Conservation (phyloP, 2,113 vertebrate genomes). For the Leptocoma aspasia region DNA sequence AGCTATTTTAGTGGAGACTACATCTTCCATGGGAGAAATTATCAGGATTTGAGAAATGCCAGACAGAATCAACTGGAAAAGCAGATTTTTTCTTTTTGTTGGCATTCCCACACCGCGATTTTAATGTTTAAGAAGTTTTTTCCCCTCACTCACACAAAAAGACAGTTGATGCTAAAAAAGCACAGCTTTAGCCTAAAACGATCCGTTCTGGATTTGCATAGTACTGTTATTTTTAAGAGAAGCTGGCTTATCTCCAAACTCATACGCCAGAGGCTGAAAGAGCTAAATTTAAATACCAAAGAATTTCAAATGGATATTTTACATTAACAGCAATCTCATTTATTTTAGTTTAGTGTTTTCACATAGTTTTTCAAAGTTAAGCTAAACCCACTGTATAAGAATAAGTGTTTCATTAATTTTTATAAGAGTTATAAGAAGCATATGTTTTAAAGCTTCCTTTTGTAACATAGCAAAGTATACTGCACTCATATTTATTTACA, state of each 20-base stretch:
- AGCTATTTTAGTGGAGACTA: not conserved
- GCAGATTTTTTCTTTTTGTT: not conserved
- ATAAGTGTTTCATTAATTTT: conserved; percentile 57
- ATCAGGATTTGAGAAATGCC: not conserved
- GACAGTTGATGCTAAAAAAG: not conserved
- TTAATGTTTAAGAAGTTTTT: not conserved
- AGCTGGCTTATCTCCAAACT: not conserved
- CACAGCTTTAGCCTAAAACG: not conserved
- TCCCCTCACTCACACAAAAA: not conserved
- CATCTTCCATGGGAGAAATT: not conserved
- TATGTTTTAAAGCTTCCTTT: conserved; percentile 13
- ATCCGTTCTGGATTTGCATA: not conserved
- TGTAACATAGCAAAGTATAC: not conserved
- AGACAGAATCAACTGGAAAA: not conserved
- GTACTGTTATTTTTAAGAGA: not conserved
- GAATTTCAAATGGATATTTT: conserved; percentile 6
- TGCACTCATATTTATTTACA: conserved; percentile 31
- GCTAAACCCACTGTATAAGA: not conserved
- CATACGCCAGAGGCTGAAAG: not conserved
- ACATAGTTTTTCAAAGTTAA: conserved; percentile 23
- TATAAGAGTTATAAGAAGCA: conserved; percentile 41
- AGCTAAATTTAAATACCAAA: conserved; percentile 11
- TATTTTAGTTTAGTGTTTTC: not conserved
- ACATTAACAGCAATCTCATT: conserved; percentile 24
- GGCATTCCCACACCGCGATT: not conserved